phyloP scores from a whole-genome alignment of 2,888 invertebrate species.

The Tetragonisca angustula region DNA sequence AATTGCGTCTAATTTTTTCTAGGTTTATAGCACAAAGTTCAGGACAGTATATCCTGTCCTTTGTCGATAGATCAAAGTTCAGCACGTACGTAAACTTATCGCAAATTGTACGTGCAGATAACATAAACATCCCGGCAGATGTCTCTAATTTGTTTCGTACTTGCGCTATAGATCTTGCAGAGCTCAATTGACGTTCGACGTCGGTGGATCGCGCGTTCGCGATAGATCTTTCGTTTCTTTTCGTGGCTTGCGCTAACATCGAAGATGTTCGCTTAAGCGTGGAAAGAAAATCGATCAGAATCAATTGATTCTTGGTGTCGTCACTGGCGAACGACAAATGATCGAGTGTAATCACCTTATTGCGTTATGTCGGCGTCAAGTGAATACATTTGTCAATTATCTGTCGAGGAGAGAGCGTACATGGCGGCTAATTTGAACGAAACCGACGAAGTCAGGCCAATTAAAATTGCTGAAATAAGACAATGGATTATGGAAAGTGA shows the following conservation, averaged over 20 bases:
- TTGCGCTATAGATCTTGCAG: conserved; percentile 27
- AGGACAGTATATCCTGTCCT: background rate
- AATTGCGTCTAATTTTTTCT: too few species aligned
- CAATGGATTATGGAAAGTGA: conserved; percentile 82
- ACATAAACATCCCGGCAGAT: conserved; percentile 20
- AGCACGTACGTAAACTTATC: background rate
- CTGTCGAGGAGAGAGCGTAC: conserved; percentile 75
- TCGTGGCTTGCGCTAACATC: too few species aligned
- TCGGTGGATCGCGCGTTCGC: conserved; percentile 1
- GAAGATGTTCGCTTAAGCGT: background rate
- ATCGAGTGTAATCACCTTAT: background rate
- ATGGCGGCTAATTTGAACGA: conserved; percentile 80
- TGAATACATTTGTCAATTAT: conserved; percentile 64
- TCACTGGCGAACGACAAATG: background rate
- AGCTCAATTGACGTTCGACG: conserved; percentile 6
- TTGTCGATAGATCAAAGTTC: conserved; percentile 19
- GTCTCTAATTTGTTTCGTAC: conserved; percentile 14
- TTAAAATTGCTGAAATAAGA: conserved; percentile 80
- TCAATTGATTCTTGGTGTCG: background rate
- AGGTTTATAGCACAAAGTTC: too few species aligned
- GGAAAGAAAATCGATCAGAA: background rate
- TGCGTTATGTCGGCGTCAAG: conserved; percentile 23
- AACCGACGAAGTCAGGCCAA: conserved; percentile 77
- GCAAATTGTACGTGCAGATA: background rate
- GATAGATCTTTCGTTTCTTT: too few species aligned